Evolutionary conservation across 2,888 invertebrate species (phyloP), one percentile per base, ranked within the genome.

Genomic region (Sinopyrophorus schimmeli): DNA sequence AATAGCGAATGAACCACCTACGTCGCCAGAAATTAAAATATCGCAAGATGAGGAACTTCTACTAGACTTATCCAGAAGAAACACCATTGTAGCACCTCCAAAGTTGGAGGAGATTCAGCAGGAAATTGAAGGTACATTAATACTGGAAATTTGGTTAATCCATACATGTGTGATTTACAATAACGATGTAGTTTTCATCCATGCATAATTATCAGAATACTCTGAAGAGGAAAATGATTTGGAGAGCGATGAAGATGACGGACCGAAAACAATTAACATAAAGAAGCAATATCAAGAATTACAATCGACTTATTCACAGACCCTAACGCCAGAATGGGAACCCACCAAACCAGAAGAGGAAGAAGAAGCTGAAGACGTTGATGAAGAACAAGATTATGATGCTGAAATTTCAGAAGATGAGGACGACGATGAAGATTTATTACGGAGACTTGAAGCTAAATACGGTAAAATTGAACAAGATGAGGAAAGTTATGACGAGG

Each of bases 391-490:
- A 7, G 44, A 40, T n/a, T 32, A 44, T 20, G 39, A 39, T 2
- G 44, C 46, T n/a, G 47, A 52, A 27, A 42, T 47, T 20, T 42
- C 53, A 15, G 55, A 53, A 48, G 42, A 47, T 15, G 55, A 56
- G 64, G 87, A 87, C 65, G 78, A 78, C 3, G 86, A 87, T 54
- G 78, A 78, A 3, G 86, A 87, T 54, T 73, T 87, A 31, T 75
- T 87, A 60, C 83, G 76, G 62, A 79, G 86, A 55, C 72, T 87
- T 44, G 87, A 87, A 66, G 83, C 81, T 15, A 86, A 86, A 76
- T 87, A 87, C 68, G 87, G 87, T 37, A 81, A 84, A 55, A 70
- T 87, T 40, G 63, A 68, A 48, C 60, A 56, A 14, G 71, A 74
- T 26, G 68, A 70, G 69, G 78, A 58, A 57, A 77, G 65, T 64